phyloP scores from a whole-genome alignment of 2,888 invertebrate genomes.

The Ormyrus nitidulus region DNA sequence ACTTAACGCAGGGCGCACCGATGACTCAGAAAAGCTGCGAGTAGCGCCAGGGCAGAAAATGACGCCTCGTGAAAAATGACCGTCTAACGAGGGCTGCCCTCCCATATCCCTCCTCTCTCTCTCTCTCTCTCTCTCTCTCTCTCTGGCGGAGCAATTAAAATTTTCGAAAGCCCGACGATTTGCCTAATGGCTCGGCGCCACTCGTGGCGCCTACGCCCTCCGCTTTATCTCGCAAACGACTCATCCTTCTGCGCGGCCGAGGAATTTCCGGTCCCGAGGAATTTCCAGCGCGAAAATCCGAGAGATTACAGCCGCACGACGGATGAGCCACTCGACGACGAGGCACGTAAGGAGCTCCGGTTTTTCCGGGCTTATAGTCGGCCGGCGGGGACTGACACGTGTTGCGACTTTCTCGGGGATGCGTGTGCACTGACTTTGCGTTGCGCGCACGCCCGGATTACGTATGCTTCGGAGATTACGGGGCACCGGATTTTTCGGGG shows the following conservation, averaged over 20 bases:
- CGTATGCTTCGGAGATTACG: slow-evolving; percentile 39
- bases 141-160: slow-evolving; percentile 47
- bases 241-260: background rate
- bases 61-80: slow-evolving; percentile 51
- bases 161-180: slow-evolving; percentile 40
- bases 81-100: slow-evolving; percentile 38
- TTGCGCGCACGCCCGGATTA: slow-evolving; percentile 24
- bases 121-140: too few species aligned
- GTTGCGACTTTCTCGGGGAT: slow-evolving; percentile 25
- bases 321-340: too few species aligned
- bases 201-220: background rate
- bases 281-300: too few species aligned
- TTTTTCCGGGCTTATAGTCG: background rate
- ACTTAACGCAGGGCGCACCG: background rate
- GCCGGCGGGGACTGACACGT: background rate
- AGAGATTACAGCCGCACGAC: too few species aligned
- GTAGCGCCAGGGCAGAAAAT: slow-evolving; percentile 17
- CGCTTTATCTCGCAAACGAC: slow-evolving; percentile 12
- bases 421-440: slow-evolving; percentile 3
- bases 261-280: slow-evolving; percentile 32
- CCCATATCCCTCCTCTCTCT: too few species aligned
- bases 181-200: slow-evolving; percentile 51
- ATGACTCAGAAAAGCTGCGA: slow-evolving; percentile 34
- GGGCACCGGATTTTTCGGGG: background rate
- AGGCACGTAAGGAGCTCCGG: too few species aligned